These are phyloP conservation scores for Hirtodrosophila histrioides DNA, from an alignment of 2,888 invertebrate genomes.

Conservation along the genomic window DNA sequence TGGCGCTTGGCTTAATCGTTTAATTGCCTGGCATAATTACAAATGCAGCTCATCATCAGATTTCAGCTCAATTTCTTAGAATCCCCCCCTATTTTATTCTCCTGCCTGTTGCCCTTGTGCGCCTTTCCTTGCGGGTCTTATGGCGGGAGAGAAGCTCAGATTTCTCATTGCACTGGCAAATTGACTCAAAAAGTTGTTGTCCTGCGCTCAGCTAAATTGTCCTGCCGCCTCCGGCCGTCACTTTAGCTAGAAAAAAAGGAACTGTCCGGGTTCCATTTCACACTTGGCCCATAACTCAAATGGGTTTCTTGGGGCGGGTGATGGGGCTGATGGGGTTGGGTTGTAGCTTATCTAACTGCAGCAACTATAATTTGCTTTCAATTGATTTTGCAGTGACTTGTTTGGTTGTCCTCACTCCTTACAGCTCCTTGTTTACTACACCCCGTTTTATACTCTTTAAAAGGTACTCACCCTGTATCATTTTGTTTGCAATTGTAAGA, in stretches of 20 bases:
- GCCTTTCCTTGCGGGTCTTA: background rate
- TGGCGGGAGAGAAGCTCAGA: slow-evolving; percentile 18
- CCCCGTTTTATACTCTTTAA: slow-evolving; percentile 3
- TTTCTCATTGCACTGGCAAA: slow-evolving; percentile 60
- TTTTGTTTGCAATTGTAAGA: background rate
- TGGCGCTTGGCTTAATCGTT: slow-evolving; percentile 67
- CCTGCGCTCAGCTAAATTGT: slow-evolving; percentile 63
- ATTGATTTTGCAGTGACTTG: slow-evolving; percentile 68
- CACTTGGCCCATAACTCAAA: slow-evolving; percentile 56
- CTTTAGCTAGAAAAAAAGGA: slow-evolving; percentile 37
- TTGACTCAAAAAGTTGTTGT: slow-evolving; percentile 66
- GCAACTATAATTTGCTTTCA: slow-evolving; percentile 78
- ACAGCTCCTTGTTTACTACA: background rate
- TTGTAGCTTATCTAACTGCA: slow-evolving; percentile 65
- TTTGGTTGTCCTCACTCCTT: slow-evolving; percentile 7
- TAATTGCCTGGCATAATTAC: slow-evolving; percentile 78
- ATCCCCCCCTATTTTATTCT: background rate
- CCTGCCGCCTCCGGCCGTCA: slow-evolving; percentile 52
- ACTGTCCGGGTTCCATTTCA: slow-evolving; percentile 57
- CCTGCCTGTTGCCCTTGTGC: too few relatives aligned
- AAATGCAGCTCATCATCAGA: slow-evolving; percentile 78
- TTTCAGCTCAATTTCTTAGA: slow-evolving; percentile 68
- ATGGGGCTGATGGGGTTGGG: background rate
- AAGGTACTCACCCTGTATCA: background rate
- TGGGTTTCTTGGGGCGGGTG: slow-evolving; percentile 5